These are phyloP conservation scores for Ictidomys tridecemlineatus DNA, from an alignment of 2,113 vertebrate genomes.

Conservation along the genomic window DNA sequence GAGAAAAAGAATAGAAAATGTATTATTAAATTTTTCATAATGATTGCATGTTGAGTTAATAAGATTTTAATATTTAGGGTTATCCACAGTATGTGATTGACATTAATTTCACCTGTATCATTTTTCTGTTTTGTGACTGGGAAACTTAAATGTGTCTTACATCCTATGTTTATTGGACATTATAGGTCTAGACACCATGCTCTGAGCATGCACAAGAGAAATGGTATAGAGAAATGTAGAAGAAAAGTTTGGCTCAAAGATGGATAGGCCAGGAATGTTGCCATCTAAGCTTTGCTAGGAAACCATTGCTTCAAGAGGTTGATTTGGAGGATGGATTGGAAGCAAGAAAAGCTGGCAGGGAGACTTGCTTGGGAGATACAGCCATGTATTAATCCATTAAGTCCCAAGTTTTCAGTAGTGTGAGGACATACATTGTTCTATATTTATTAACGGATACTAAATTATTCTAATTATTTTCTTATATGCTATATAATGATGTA, in stretches of 20 bases:
- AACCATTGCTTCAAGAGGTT: not conserved
- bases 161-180: not conserved
- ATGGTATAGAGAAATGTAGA: not conserved
- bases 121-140: not conserved
- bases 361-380: not conserved
- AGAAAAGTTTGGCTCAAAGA: not conserved
- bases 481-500: too few relatives aligned
- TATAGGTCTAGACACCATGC: not conserved
- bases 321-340: not conserved
- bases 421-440: too few relatives aligned
- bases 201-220: not conserved
- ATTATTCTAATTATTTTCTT: too few relatives aligned
- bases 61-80: not conserved
- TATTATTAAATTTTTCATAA: not conserved
- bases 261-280: not conserved
- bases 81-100: not conserved
- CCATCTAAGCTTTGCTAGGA: not conserved
- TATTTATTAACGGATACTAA: too few relatives aligned
- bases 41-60: not conserved
- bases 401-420: too few relatives aligned
- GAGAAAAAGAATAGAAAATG: not conserved
- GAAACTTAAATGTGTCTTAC: not conserved
- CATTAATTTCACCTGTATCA: not conserved
- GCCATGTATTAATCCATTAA: not conserved
- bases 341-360: not conserved